Percentiles rank a stretch among this genome's conserved stretches.
phyloP scores from a whole-genome alignment of 2,113 vertebrate genomes.

The Dromiciops gliroides region DNA sequence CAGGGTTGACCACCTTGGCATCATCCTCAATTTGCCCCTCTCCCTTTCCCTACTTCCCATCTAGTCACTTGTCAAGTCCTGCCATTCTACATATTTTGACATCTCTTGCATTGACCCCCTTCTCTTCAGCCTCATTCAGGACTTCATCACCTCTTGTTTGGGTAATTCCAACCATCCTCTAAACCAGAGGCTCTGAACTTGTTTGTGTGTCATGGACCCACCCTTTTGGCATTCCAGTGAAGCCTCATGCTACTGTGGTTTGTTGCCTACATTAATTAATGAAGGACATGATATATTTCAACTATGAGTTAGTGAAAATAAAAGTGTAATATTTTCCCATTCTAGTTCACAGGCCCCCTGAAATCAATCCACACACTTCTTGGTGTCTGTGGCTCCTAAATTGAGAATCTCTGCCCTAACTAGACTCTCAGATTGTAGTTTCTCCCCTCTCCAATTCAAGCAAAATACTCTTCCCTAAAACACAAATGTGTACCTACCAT shows the following conservation, averaged over 20 bases:
- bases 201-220: not conserved
- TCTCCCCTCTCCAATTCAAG: not conserved
- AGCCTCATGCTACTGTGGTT: not conserved
- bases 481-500: not conserved
- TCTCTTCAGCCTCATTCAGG: not conserved
- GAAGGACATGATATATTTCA: not conserved
- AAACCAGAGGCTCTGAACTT: not conserved
- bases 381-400: not conserved
- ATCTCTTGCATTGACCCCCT: not conserved
- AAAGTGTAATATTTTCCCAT: not conserved
- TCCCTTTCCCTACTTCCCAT: not conserved
- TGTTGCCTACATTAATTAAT: not conserved
- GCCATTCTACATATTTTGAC: not conserved
- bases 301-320: not conserved
- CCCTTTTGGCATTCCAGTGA: not conserved
- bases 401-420: not conserved
- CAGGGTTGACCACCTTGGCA: not conserved
- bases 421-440: not conserved
- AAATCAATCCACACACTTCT: not conserved
- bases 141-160: not conserved
- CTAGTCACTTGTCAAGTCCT: not conserved
- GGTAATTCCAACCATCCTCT: not conserved
- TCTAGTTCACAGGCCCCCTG: not conserved
- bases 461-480: not conserved
- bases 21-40: not conserved